Base-by-base conservation (phyloP, 2,113 vertebrate species). In the Chloropsis cyanopogon region DNA sequence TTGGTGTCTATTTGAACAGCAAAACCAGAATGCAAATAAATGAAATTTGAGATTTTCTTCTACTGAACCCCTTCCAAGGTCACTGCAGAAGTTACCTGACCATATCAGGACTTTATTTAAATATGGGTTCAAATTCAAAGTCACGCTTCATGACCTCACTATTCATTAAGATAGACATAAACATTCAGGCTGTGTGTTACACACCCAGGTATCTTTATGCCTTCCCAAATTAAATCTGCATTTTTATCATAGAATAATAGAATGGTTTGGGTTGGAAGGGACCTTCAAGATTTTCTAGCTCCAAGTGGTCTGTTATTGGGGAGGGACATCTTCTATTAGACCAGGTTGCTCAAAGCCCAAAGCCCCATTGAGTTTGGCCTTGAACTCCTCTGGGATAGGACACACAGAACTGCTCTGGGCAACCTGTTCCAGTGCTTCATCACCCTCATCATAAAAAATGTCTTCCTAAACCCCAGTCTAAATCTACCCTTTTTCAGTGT, bases 361-460 rank as follows among this genome's bases (percentile, higher is more conserved):
- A 82, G 28, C 1, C 7, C 60, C 12, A 8, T 16, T 25, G 35
- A 65, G 14, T 24, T 10, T 44, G 21, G 11, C 9, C 31, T 49
- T 33, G 28, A 64, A 59, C 12, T 8, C 14, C 13, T 6, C 19
- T 69, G 15, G 21, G 8, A 53, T 5, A 26, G 37, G 10, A 12
- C 35, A 80, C 5, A 17, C 23, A 42, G 3, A 47, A 12, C 12
- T 52, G 47, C 52, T 71, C 56, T 7, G 6, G 17, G 14, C 9
- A 91, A 66, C 31, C 19, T 52, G 35, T 35, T 18, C 22, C 20
- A 54, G 35, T 19, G 47, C 9, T 10, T 71, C 52, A 53, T 3
- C n/a, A 81, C 1, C 8, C 5, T 39, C 47, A 21, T 4, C 0
- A 1, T 23, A 31, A 79, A 37, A 52, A 24, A 46, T 3, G 2